Base-by-base conservation (phyloP, 2,888 invertebrate species). In the Kryphioiulus occultus region DNA sequence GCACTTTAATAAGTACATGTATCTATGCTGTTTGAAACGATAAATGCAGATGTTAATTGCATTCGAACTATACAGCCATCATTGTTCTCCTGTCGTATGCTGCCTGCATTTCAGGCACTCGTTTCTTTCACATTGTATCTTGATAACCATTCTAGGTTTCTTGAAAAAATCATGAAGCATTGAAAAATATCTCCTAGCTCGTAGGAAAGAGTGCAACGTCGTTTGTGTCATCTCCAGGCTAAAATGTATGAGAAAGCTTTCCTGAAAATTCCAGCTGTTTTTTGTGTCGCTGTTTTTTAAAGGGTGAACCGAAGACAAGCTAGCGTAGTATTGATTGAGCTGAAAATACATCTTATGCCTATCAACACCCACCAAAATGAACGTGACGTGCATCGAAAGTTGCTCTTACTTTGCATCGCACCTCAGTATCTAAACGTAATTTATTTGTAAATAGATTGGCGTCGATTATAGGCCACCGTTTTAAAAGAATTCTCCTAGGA, bases 151-250 rank as follows among this genome's bases (percentile, higher is more conserved):
- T 22, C 22, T 68, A 22, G 26, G 17, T 17, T 17, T 53, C 19
- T 1, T 10, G 22, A 68, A 47, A 68, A 68, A n/a, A 22, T 59
- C 5, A 68, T 10, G 26, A 68, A 26, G 22, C 68, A 68, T 68
- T 26, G 68, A 10, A 68, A 68, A 26, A 12, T 68, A 22, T 22
- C 26, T 26, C 26, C 22, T 10, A n/a, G 68, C 22, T 26, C 0
- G 22, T 22, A 22, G 26, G 26, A 68, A 68, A 68, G 68, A 68
- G 9, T 53, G 68, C n/a, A 26, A 26, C 68, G 68, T 26, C 68
- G 68, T 68, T 68, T 68, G 26, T 68, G 68, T 68, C 68, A 68
- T 68, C 68, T 68, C 68, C 68, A 68, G 68, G 68, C 68, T 68
- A 68, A 68, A 68, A 68, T 26, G 68, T 26, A 68, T 68, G 68